Evolutionary conservation across 2,113 vertebrate species (phyloP).

Genomic region (Hystrix brachyura): DNA sequence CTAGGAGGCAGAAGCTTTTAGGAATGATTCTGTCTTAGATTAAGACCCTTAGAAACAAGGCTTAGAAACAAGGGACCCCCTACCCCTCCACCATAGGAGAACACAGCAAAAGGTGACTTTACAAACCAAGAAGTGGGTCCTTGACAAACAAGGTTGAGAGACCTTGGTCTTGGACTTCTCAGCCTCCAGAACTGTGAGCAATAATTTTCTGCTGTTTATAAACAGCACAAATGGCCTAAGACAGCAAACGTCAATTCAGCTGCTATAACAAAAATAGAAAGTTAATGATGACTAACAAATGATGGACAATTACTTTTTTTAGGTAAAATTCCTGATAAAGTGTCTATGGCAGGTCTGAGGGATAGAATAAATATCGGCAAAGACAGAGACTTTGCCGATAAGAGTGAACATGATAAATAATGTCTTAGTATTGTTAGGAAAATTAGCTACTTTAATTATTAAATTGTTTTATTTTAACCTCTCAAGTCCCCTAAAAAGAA

Average conservation of each 20-base stretch:
- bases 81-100: neutral
- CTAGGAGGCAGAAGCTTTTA: too few relatives aligned
- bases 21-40: neutral
- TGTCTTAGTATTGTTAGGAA: neutral
- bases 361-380: too few relatives aligned
- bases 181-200: neutral
- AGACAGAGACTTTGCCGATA: neutral
- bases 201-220: neutral
- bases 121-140: neutral
- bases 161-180: neutral
- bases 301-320: neutral
- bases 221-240: neutral
- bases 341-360: neutral
- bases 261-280: neutral
- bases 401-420: neutral
- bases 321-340: neutral
- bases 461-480: neutral
- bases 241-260: neutral
- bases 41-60: neutral
- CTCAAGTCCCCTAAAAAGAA: neutral
- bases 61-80: neutral
- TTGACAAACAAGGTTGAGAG: neutral
- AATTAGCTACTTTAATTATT: neutral
- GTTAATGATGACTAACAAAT: too few relatives aligned
- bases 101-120: neutral